phyloP scores from a whole-genome alignment of 2,113 vertebrate genomes.

The Tupaia tana region DNA sequence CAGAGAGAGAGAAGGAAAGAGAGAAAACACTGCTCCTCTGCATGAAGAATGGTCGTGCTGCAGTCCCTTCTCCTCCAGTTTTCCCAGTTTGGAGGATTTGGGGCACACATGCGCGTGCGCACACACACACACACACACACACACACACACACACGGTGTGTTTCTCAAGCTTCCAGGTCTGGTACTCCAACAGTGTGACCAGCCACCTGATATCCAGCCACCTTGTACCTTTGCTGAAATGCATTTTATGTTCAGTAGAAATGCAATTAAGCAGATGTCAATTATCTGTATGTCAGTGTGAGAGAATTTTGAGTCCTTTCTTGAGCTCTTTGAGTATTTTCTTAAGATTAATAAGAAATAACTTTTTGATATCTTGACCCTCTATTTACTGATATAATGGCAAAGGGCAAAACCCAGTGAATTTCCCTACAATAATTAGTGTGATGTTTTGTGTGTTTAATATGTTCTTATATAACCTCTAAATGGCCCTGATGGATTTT shows the following conservation, averaged over 20 bases:
- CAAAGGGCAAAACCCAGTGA: background rate
- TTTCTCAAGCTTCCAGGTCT: too few relatives aligned
- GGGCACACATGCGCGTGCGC: too few relatives aligned
- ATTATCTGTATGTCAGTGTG: background rate
- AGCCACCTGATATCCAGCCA: too few relatives aligned
- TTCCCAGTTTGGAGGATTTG: too few relatives aligned
- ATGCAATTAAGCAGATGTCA: background rate
- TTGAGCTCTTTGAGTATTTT: background rate
- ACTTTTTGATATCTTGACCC: background rate
- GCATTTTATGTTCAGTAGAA: background rate
- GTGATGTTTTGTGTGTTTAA: background rate
- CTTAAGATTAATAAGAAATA: slow-evolving; percentile 14
- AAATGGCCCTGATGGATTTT: background rate
- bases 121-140: too few relatives aligned
- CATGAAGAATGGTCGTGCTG: too few relatives aligned
- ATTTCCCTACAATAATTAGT: slow-evolving; percentile 8
- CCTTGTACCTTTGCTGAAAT: background rate
- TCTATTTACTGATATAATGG: background rate
- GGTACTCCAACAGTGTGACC: too few relatives aligned
- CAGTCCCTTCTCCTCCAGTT: too few relatives aligned
- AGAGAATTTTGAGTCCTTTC: background rate
- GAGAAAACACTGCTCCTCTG: too few relatives aligned
- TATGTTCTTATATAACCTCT: background rate
- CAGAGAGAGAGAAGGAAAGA: too few relatives aligned
- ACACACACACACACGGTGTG: too few relatives aligned